Evolutionary conservation across 2,888 invertebrate genomes (phyloP).

Genomic region (Serrognathus titanus): DNA sequence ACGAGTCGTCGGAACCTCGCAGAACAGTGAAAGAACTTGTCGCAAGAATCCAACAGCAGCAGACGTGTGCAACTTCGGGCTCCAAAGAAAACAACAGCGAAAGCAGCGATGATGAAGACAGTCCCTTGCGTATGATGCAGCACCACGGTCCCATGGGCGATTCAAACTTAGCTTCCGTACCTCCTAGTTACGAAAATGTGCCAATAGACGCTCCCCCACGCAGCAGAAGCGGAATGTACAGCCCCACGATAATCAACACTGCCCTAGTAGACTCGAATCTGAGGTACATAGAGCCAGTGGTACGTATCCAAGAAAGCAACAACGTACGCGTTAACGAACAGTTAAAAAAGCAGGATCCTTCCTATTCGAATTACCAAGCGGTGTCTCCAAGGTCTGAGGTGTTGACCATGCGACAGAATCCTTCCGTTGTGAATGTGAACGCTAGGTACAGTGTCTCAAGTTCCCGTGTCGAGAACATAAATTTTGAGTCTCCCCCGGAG

Average conservation of each 20-base stretch:
- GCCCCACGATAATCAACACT: slow-evolving; percentile 44
- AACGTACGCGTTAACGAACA: slow-evolving; percentile 16
- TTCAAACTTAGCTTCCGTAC: slow-evolving; percentile 46
- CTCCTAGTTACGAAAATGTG: slow-evolving; percentile 58
- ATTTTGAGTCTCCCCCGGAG: too few species aligned
- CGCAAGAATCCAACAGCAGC: slow-evolving; percentile 58
- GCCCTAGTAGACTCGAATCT: slow-evolving; percentile 37
- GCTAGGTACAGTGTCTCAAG: slow-evolving; percentile 1
- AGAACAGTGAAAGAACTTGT: slow-evolving; percentile 63
- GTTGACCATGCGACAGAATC: background rate
- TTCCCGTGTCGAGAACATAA: too few species aligned
- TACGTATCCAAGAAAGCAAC: slow-evolving; percentile 39
- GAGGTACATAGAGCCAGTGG: slow-evolving; percentile 42
- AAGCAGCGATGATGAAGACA: slow-evolving; percentile 47
- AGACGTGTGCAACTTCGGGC: slow-evolving; percentile 21
- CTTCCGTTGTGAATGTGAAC: slow-evolving; percentile 3
- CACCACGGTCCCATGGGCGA: slow-evolving; percentile 58
- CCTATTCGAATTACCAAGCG: slow-evolving; percentile 5
- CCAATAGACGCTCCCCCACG: slow-evolving; percentile 40
- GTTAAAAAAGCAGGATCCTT: background rate
- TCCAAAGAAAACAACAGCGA: slow-evolving; percentile 42
- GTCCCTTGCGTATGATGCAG: slow-evolving; percentile 36
- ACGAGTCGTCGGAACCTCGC: slow-evolving; percentile 45
- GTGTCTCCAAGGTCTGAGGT: background rate
- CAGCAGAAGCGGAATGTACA: slow-evolving; percentile 53